Base-by-base conservation (phyloP, 2,888 invertebrate species). In the Ophion ventricosus region DNA sequence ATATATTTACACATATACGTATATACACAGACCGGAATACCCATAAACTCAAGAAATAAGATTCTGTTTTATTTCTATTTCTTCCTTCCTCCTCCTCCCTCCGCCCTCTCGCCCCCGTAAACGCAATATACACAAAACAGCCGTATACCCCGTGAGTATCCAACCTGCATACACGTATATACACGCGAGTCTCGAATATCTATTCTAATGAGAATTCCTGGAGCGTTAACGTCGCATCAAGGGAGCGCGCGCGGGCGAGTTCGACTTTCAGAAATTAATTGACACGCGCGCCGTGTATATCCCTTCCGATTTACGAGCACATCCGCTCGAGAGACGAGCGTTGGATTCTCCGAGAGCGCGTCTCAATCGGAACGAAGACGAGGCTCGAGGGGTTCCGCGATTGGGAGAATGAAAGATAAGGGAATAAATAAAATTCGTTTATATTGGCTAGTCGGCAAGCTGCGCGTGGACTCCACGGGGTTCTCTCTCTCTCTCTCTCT, bases 31-130 rank as follows among this genome's bases (percentile, higher is more conserved):
- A 49, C 57, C 20, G 54, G 49, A 57, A 73, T 57, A 69, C 61
- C 76, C n/a, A 73, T 76, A 72, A 83, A 83, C 63, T 43, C 57
- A 25, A 59, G 66, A 63, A 54, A 61, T 66, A 72, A 76, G 66
- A 56, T 72, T 20, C 72, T 66, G 25, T 25, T 81, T 75, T 70
- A 70, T 80, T 80, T 69, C 54, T 49, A 49, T 75, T 57, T 72
- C 43, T 59, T n/a, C 40, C 43, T 25, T 35, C 35, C 35, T 29
- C 35, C 35, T 5, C 35, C 35, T 4, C 35, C 29, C 4, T 7
- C 35, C 35, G 0, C 35, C 35, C n/a, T n/a, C n/a, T n/a, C n/a
- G n/a, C n/a, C 35, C 35, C 35, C 35, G 35, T 35, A 35, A 35
- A 35, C 35, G 35, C 35, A 54, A 54, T 54, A 54, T 54, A 54